Base-by-base conservation (phyloP, 92 coral and sea anemone genomes). In the Montipora capitata region DNA sequence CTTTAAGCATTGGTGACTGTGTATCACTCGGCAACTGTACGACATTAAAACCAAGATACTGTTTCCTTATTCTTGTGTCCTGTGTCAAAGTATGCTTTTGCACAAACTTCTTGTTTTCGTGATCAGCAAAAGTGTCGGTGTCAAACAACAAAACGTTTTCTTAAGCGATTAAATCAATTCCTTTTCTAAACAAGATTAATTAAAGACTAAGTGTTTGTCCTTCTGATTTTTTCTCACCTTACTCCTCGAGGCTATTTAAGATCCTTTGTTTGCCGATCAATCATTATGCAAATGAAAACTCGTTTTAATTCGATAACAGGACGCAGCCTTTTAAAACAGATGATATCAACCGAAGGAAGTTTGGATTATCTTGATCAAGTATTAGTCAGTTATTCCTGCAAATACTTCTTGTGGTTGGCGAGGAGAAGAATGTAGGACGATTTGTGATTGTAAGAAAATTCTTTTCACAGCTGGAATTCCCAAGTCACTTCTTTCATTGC, bases 401-500 rank as follows among this genome's bases (percentile, higher is more conserved):
- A 43, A 62, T 72, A 78, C 43, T 63, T 44, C 61, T 10, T 44
- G 20, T 18, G 45, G 40, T 42, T 43, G 16, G 40, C 3, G 42
- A 78, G 57, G 10, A 62, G 15, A n/a, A 62, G 13, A 40, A 77
- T 16, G 7, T 15, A 0, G 9, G 1, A 65, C 41, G 9, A 65
- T 9, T 13, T 5, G 61, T 79, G 49, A 48, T 16, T 17, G 72
- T 38, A 51, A 62, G 59, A 51, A 67, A 66, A 48, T 68, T 39
- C 66, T 35, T 57, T 49, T 51, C 85, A 15, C 85, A 80, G 85
- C 66, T 80, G 76, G 85, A 80, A 4, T 11, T 76, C 73, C 42
- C 3, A 17, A 17, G 14, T 16, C n/a, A 38, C 15, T 45, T 40
- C 76, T 68, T 45, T 80, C 14, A 16, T 27, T 17, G 44, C 20